Base-by-base conservation (phyloP, 2,797 vertebrate species). In the Micromesistius poutassou region DNA sequence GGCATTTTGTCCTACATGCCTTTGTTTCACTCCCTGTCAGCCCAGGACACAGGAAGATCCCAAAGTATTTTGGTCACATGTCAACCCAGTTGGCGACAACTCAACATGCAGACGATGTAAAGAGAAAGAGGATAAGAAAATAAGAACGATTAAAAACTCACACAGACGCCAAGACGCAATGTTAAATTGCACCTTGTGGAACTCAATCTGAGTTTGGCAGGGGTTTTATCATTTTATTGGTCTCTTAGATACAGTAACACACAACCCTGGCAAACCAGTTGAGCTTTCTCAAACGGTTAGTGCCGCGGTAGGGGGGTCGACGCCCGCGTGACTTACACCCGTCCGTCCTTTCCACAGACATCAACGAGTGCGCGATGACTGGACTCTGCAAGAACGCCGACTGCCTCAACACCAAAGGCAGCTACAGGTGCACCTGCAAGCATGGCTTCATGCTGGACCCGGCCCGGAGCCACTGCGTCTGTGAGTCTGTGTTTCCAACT, bases 341-440 rank as follows among this genome's bases (percentile, higher is more conserved):
- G 4, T 6, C 1, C 25, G 25, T 71, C 14, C 16, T 86, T 88
- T 87, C 89, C n/a, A 42, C 89, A 94, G 94, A 94, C 82, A 94
- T 94, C 79, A 95, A 95, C 22, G 94, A 95, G 85, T 95, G 94
- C 81, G 79, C 91, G 81, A 82, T 95, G 86, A 85, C 90, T 5
- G 94, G 93, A 30, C 86, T 95, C 76, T 95, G 94, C 77, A 93
- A 92, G 88, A 93, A 95, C 7, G 92, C 93, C 0, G 90, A 93
- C 30, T 95, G 94, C 68, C 81, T 95, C 79, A 95, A 95, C 82
- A 91, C 89, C 81, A 93, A 86, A 87, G 94, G 94, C 76, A 95
- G 93, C 91, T 95, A 93, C 91, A 92, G 93, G 87, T 95, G 94
- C 85, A 93, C 86, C 0, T 95, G 94, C 77, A 94, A 93, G 77